Base-by-base conservation (phyloP, 1,140 invertebrate genomes). In the Heliconius eleuchia region DNA sequence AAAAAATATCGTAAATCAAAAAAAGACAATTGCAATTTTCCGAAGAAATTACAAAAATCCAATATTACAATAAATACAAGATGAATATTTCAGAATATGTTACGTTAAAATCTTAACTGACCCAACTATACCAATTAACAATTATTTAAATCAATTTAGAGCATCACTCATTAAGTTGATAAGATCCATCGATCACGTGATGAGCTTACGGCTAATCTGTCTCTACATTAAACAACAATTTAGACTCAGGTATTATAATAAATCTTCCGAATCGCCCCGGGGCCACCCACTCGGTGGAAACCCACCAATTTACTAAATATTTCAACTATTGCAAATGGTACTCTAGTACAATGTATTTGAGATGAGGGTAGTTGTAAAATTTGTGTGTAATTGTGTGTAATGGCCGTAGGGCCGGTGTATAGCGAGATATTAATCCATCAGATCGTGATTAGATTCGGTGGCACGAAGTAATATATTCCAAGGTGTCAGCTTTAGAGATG, bases 381-480 rank as follows among this genome's bases (percentile, higher is more conserved):
- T 37, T 78, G 83, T 71, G 77, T 80, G 84, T 91, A 90, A 92
- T 90, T 85, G 87, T 80, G 79, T 83, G 83, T 85, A 87, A 89
- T 88, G 87, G 87, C 86, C 86, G 89, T 88, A 86, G 87, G 85
- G 83, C 84, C 82, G 85, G 87, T 88, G 87, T 85, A 85, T 80
- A 77, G 76, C 78, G 80, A 87, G 89, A 92, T 92, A 92, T 92
- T 93, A 93, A 93, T 92, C 92, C 91, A 84, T 90, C 91, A 92
- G 90, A 91, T 92, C 83, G 86, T 92, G 92, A 93, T 93, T 93
- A 93, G 89, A 93, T 93, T 93, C 92, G 86, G 88, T 87, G 89
- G 92, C 92, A 92, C 92, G 92, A 85, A 92, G 89, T 92, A 91
- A 92, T 92, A 91, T 91, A 92, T 91, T 91, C 82, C 74, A 92